These are phyloP conservation scores for Amblyteles armatorius DNA, from an alignment of 2,888 invertebrate species.

Conservation along the genomic window DNA sequence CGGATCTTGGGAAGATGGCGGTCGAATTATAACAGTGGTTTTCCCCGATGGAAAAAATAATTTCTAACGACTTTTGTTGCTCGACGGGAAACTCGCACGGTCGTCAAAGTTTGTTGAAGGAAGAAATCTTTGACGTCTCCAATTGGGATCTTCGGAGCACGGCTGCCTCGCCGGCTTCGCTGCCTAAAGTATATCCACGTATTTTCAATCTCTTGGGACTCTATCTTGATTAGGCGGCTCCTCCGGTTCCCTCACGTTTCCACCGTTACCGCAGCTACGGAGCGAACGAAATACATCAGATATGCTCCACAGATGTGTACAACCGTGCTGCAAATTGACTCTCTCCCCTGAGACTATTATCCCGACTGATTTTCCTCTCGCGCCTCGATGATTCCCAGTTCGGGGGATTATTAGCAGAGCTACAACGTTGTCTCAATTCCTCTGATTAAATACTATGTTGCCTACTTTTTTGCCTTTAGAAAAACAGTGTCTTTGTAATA, in stretches of 20 bases:
- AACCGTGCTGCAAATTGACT: constrained; percentile 8
- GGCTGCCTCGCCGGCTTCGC: background rate
- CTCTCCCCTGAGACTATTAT: background rate
- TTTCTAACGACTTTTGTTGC: too few relatives aligned
- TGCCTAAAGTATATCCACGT: background rate
- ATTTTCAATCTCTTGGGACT: constrained; percentile 22
- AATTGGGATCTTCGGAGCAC: background rate
- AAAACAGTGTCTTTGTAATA: background rate
- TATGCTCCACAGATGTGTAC: background rate
- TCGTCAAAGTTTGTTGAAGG: background rate
- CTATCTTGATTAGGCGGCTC: constrained; percentile 30
- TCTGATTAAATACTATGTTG: background rate
- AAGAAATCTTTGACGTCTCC: constrained; percentile 4
- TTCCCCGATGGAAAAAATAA: too few relatives aligned
- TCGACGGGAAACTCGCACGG: background rate
- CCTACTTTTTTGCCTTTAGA: background rate
- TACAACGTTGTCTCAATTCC: background rate
- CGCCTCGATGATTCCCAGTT: background rate
- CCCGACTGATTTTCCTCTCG: constrained; percentile 9
- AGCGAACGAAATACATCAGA: constrained; percentile 1
- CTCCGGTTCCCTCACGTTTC: constrained; percentile 32
- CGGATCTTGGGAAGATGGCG: too few relatives aligned
- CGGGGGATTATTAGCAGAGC: background rate
- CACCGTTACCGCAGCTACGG: constrained; percentile 18
- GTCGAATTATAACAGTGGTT: too few relatives aligned